These are phyloP conservation scores for Pocillopora grandis DNA, from an alignment of 92 coral and sea anemone species.

Conservation along the genomic window DNA sequence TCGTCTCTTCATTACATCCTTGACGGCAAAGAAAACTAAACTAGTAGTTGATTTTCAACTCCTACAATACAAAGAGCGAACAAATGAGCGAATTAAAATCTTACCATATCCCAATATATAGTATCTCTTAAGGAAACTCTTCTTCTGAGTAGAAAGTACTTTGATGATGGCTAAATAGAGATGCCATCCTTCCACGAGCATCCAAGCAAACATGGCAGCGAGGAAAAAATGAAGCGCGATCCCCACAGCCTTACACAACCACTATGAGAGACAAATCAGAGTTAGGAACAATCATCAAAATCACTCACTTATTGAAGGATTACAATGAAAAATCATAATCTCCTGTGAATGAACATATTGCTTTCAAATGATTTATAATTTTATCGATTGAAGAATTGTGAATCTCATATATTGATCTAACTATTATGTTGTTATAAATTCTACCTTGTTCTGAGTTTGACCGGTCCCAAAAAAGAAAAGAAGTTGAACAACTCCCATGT, in stretches of 20 bases:
- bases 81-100: neutral
- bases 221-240: conserved; percentile 85
- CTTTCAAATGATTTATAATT: too few species aligned
- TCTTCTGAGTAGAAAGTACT: conserved; percentile 61
- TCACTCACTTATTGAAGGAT: too few species aligned
- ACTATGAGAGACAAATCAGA: conserved; percentile 40
- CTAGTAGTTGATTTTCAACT: too few species aligned
- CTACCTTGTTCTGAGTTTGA: conserved; percentile 75
- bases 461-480: conserved; percentile 73
- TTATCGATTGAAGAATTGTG: too few species aligned
- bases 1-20: too few species aligned
- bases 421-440: neutral
- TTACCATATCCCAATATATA: conserved; percentile 89
- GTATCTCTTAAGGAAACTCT: conserved; percentile 73
- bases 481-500: conserved; percentile 84
- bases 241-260: conserved; percentile 85
- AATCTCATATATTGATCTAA: too few species aligned
- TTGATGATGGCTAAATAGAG: conserved; percentile 78
- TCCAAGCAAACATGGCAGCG: conserved; percentile 89
- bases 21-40: too few species aligned
- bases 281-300: neutral
- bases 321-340: too few species aligned
- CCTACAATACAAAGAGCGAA: neutral
- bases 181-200: conserved; percentile 89
- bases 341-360: too few species aligned